Base-by-base conservation (phyloP, 2,113 vertebrate genomes). In the Sapajus apella region DNA sequence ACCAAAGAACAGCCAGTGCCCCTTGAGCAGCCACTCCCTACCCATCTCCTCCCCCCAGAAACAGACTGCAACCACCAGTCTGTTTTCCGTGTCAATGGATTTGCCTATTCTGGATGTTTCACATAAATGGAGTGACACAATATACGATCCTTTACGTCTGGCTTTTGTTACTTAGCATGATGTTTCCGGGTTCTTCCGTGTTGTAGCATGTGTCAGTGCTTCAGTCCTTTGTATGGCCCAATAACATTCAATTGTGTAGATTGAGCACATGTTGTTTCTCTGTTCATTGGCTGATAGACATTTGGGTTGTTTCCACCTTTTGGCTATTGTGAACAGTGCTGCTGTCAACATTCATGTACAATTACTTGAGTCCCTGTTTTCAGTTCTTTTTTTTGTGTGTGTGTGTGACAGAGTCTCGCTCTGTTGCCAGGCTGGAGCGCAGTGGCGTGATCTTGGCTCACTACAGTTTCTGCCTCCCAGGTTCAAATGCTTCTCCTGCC, bases 161-260 rank as follows among this genome's bases (percentile, higher is more conserved):
- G 18, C 40, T 32, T 52, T 45, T 64, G 21, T 64, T 17, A 16
- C 16, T 37, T n/a, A 75, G 81, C 2, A 0, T 40, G 9, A 8
- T 13, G 5, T 35, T 58, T 58, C 12, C 50, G 3, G n/a, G 43
- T 61, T 45, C 43, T 11, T 23, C 52, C 23, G n/a, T 2, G 10
- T 16, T 12, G 32, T 32, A 37, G 76, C 50, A 0, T 5, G 37
- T 2, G 17, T 72, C 37, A 2, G 30, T 3, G n/a, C 32, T 76
- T 32, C 2, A 0, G 23, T 64, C n/a, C 43, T 80, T 20, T 47
- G 30, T 6, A 3, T 8, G 35, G 21, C 52, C 1, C 23, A 80
- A 11, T n/a, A 12, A 1, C 17, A 14, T 12, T 80, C 55, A 6
- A 0, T 20, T 1, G 6, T 66, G 0, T 40, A 77, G 32, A 27